phyloP scores from a whole-genome alignment of 2,797 vertebrate genomes.

The Paedocypris micromegethes region DNA sequence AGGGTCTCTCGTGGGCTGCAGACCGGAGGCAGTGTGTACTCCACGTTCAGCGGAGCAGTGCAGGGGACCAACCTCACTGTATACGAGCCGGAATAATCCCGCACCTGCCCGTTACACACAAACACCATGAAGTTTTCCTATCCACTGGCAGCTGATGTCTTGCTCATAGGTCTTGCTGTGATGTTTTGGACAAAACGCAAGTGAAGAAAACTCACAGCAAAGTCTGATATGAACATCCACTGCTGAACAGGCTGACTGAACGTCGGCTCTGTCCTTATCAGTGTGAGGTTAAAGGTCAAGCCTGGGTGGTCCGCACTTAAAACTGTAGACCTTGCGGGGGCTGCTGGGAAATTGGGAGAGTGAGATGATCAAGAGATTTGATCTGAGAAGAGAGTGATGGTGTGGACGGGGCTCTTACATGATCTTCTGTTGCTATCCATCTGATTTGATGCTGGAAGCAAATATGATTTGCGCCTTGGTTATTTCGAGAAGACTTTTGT shows the following conservation, averaged over 20 bases:
- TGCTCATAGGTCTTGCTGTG: no score
- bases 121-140: background rate
- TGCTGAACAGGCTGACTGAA: constrained; percentile 85
- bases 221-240: constrained; percentile 89
- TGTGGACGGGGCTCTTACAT: background rate
- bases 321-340: constrained; percentile 74
- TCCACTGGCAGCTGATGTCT: background rate
- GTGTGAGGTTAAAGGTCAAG: constrained; percentile 83
- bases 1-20: constrained; percentile 82
- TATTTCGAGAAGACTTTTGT: background rate
- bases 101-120: constrained; percentile 66
- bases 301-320: constrained; percentile 78
- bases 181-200: background rate
- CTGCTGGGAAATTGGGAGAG: constrained; percentile 57
- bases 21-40: constrained; percentile 75
- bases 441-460: constrained; percentile 1
- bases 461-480: background rate
- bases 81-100: constrained; percentile 89
- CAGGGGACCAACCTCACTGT: constrained; percentile 84
- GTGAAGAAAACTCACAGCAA: constrained; percentile 73
- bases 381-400: background rate
- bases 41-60: constrained; percentile 70
- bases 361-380: constrained; percentile 9
- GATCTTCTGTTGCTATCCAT: background rate
- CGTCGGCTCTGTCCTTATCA: constrained; percentile 79